Evolutionary conservation across 2,113 vertebrate genomes (phyloP).

Genomic region (Dipodomys stephensi): DNA sequence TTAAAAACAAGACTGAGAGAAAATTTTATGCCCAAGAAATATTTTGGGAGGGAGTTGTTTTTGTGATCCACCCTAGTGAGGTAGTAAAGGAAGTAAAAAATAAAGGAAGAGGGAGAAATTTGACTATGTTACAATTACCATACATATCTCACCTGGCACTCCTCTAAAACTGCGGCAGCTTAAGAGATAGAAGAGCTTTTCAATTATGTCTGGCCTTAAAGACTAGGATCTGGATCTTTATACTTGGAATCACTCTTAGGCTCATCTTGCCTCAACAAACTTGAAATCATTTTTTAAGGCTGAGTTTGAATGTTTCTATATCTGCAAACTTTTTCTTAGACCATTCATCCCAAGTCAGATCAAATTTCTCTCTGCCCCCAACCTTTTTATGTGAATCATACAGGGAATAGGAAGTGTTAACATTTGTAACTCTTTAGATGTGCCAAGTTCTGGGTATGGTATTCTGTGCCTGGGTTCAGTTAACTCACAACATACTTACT

Average conservation of each 20-base stretch:
- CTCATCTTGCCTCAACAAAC: neutral
- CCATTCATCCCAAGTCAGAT: neutral
- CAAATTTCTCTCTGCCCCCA: neutral
- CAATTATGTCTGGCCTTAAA: neutral
- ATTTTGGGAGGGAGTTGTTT: neutral
- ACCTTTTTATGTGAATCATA: neutral
- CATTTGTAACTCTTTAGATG: neutral
- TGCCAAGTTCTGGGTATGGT: neutral
- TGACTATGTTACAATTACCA: neutral
- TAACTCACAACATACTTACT: neutral
- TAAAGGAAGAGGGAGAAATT: neutral
- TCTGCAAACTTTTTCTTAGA: conserved; percentile 24
- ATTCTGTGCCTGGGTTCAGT: neutral
- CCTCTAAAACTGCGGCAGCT: neutral
- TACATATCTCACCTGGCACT: neutral
- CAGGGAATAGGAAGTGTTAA: neutral
- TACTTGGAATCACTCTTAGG: neutral
- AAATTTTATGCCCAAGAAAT: neutral
- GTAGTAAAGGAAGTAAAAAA: neutral
- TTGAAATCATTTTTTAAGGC: neutral
- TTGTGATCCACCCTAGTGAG: neutral
- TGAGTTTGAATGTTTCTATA: conserved; percentile 23
- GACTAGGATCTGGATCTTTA: neutral
- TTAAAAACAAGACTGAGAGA: conserved; percentile 22
- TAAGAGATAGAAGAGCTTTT: neutral